Conservation (phyloP, 2,888 invertebrate genomes). For the Tenthredo distinguenda region DNA sequence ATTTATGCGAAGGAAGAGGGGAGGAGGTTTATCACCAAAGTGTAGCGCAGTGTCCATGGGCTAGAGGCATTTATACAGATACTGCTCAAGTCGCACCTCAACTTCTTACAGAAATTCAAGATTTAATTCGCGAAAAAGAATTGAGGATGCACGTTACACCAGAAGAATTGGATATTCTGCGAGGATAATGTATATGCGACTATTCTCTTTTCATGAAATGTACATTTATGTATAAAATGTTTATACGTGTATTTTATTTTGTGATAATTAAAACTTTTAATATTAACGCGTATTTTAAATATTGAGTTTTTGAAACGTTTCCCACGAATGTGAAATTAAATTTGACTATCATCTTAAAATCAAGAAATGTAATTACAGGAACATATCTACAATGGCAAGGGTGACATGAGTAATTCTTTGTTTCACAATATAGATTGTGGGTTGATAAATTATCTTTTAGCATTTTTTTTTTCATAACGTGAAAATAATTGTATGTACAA, state of each 20-base stretch:
- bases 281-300: not conserved
- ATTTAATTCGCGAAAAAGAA: slow-evolving; percentile 87
- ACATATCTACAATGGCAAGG: too few species aligned
- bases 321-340: too few species aligned
- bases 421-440: too few species aligned
- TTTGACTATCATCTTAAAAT: too few species aligned
- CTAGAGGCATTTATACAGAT: slow-evolving; percentile 82
- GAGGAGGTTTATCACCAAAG: slow-evolving; percentile 74
- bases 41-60: slow-evolving; percentile 73
- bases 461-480: too few species aligned
- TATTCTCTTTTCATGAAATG: not conserved
- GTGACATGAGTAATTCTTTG: too few species aligned
- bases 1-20: slow-evolving; percentile 72
- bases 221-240: slow-evolving; percentile 9
- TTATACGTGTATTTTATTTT: not conserved
- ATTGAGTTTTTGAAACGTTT: not conserved
- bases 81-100: slow-evolving; percentile 83
- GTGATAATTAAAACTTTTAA: not conserved
- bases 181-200: slow-evolving; percentile 73
- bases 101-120: slow-evolving; percentile 83
- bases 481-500: too few species aligned
- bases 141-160: slow-evolving; percentile 87
- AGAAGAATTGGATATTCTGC: slow-evolving; percentile 86
- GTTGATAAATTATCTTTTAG: too few species aligned
- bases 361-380: too few species aligned